A percentile compares a stretch with the other conserved stretches of the same genome.
Conservation (phyloP, 2,888 invertebrate species). For the Stenichneumon culpator region DNA sequence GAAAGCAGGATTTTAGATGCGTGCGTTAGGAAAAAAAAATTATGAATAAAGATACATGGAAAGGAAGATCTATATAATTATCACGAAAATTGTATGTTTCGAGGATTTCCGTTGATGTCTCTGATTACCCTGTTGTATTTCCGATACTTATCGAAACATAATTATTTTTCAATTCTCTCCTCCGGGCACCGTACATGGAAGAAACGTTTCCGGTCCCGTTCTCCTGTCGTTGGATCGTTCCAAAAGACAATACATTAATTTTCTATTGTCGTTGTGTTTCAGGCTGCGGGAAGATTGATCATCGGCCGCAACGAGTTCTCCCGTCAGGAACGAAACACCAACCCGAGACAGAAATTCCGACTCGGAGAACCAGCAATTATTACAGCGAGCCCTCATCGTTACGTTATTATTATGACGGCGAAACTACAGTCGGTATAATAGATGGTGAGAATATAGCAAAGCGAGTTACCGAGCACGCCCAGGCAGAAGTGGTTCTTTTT, state of each 20-base stretch:
- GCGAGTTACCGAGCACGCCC: constrained; percentile 17
- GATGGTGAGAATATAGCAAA: constrained; percentile 19
- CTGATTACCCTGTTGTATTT: neutral
- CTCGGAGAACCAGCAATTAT: constrained; percentile 28
- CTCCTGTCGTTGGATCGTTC: constrained; percentile 73
- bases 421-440: constrained; percentile 9
- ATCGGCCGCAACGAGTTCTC: constrained; percentile 64
- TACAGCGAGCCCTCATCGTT: constrained; percentile 21
- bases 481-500: constrained; percentile 1
- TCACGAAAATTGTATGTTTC: neutral
- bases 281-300: constrained; percentile 74
- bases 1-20: too few relatives aligned
- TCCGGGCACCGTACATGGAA: neutral
- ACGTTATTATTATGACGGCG: constrained; percentile 5
- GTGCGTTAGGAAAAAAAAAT: neutral
- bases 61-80: neutral
- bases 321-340: constrained; percentile 26
- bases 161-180: neutral
- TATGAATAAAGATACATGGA: too few relatives aligned
- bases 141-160: neutral
- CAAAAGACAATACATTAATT: constrained; percentile 83
- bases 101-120: neutral
- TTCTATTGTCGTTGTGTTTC: constrained; percentile 79
- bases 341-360: neutral
- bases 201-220: neutral